These are phyloP conservation scores for Plusia festucae DNA, from an alignment of 2,888 invertebrate genomes.

Conservation along the genomic window DNA sequence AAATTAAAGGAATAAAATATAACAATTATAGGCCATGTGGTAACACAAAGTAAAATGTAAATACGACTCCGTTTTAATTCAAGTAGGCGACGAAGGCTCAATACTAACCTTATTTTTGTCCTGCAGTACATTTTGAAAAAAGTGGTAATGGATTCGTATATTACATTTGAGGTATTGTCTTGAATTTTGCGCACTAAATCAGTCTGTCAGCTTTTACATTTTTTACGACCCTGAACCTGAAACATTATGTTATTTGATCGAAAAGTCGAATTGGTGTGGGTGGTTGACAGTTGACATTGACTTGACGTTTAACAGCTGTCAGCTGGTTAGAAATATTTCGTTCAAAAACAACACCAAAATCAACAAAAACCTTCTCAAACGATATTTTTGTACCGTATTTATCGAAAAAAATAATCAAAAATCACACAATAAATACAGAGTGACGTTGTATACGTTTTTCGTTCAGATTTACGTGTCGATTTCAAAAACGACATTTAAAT, in stretches of 20 bases:
- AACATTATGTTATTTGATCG: constrained; percentile 19
- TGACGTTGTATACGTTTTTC: no score
- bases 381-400: no score
- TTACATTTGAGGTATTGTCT: constrained; percentile 26
- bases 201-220: constrained; percentile 44
- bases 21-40: background rate
- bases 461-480: no score
- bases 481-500: no score
- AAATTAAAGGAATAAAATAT: background rate
- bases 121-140: constrained; percentile 77
- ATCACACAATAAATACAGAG: no score
- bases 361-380: no score
- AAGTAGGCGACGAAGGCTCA: background rate
- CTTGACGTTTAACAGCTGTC: constrained; percentile 3
- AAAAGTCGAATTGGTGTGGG: background rate
- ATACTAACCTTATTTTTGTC: constrained; percentile 78
- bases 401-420: no score
- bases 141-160: constrained; percentile 18
- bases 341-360: background rate
- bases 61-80: background rate
- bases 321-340: background rate
- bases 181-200: constrained; percentile 60
- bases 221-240: constrained; percentile 51
- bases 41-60: background rate
- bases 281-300: constrained; percentile 23